A percentile compares a stretch with the other conserved stretches of the same genome.
phyloP scores from a whole-genome alignment of 2,888 invertebrate species.

The Acronicta aceris region DNA sequence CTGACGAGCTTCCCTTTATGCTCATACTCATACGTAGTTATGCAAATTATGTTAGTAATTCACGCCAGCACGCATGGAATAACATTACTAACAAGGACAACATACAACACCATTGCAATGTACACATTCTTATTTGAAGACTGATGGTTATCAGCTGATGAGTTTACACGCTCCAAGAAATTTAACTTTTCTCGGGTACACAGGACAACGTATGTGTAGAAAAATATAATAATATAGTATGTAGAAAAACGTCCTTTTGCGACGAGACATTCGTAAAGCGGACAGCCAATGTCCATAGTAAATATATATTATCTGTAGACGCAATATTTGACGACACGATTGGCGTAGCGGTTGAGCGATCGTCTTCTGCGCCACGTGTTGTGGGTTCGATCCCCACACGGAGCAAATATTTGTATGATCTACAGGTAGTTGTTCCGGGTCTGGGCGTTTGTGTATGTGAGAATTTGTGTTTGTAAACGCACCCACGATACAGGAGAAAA shows the following conservation, averaged over 20 bases:
- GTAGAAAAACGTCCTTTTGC: slow-evolving; percentile 46
- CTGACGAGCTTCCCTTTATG: slow-evolving; percentile 24
- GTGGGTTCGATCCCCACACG: too few species aligned
- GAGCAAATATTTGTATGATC: too few species aligned
- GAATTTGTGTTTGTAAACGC: too few species aligned
- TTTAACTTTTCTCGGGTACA: slow-evolving; percentile 27
- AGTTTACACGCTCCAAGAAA: slow-evolving; percentile 32
- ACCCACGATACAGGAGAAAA: too few species aligned
- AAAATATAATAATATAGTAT: too few species aligned
- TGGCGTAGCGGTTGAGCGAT: too few species aligned
- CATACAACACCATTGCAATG: slow-evolving; percentile 36
- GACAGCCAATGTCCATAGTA: slow-evolving; percentile 58
- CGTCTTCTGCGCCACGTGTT: too few species aligned
- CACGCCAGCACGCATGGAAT: slow-evolving; percentile 40
- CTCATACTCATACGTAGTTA: slow-evolving; percentile 42
- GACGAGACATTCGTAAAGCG: slow-evolving; percentile 58
- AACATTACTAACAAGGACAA: slow-evolving; percentile 41
- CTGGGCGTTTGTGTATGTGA: too few species aligned
- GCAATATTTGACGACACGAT: too few species aligned
- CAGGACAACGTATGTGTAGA: slow-evolving; percentile 31
- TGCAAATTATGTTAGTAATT: slow-evolving; percentile 50
- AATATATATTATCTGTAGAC: slow-evolving; percentile 62
- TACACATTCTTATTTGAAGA: slow-evolving; percentile 48
- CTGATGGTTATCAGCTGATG: slow-evolving; percentile 31
- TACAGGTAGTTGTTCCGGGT: too few species aligned